Percentiles rank a stretch among this genome's conserved stretches.
Evolutionary conservation across 1,140 invertebrate species (phyloP).

Genomic region (Lutraria rhynchaena): DNA sequence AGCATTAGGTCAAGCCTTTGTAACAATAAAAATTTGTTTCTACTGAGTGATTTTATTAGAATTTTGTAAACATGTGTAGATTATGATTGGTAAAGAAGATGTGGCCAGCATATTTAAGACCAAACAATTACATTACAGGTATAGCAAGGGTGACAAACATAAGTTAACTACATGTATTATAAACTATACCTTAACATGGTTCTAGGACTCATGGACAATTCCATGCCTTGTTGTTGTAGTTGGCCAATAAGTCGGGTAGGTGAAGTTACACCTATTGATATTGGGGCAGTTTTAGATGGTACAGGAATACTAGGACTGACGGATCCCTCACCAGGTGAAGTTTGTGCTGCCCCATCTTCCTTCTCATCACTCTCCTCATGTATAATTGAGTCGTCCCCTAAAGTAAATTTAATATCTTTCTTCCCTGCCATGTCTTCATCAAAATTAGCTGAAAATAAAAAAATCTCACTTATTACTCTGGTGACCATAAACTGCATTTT

Average conservation of each 20-base stretch:
- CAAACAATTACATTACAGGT: too few relatives aligned
- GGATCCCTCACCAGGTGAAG: neutral
- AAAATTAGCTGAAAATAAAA: constrained; percentile 16
- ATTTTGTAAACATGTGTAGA: too few relatives aligned
- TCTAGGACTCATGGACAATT: constrained; percentile 42
- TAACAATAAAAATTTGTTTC: too few relatives aligned
- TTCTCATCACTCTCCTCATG: constrained; percentile 6
- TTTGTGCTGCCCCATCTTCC: neutral
- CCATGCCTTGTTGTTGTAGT: constrained; percentile 3
- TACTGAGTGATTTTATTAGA: too few relatives aligned
- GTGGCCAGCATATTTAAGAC: too few relatives aligned
- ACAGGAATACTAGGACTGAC: neutral
- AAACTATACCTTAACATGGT: constrained; percentile 34
- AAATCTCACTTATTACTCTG: too few relatives aligned
- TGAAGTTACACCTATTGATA: constrained; percentile 19
- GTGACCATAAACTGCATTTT: too few relatives aligned
- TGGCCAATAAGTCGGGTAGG: neutral
- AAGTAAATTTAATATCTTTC: constrained; percentile 28
- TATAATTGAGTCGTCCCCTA: constrained; percentile 18
- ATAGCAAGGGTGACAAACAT: too few relatives aligned
- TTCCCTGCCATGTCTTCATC: constrained; percentile 10
- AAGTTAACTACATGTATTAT: too few relatives aligned
- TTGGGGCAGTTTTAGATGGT: neutral
- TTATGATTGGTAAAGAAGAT: too few relatives aligned
- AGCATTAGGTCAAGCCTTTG: too few relatives aligned